Base-by-base conservation (phyloP, 2,113 vertebrate genomes). In the Andinoacara biseriatus region DNA sequence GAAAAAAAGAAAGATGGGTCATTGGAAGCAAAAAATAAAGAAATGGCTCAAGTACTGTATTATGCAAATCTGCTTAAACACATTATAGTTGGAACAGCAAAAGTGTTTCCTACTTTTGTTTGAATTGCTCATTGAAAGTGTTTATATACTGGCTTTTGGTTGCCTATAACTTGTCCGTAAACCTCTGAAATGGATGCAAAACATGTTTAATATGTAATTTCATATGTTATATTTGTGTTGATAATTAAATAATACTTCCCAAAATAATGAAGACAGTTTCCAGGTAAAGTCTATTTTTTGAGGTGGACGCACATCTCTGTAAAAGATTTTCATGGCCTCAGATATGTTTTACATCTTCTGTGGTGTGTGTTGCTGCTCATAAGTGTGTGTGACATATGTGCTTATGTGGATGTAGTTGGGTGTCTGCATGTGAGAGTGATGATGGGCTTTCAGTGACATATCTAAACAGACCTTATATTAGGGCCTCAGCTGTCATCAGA, bases 391-490 rank as follows among this genome's bases (percentile, higher is more conserved):
- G 52, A 54, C 40, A 24, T 43, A 4, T 74, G 58, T 40, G n/a
- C 38, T 17, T 31, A 26, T 61, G 46, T 43, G 10, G 57, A 6
- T 60, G 4, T 59, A 13, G 31, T n/a, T 74, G 18, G 58, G 58
- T 67, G 13, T 77, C 29, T 26, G 22, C 29, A 18, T 29, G 57
- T 24, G n/a, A 74, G 65, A 82, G 10, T 22, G 72, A 78, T 83
- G 81, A 85, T 60, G 56, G 17, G 35, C 78, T 75, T 69, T 76
- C 3, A 10, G 10, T 80, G 86, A 88, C 82, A 63, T 89, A 81
- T 90, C 17, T 62, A 88, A 87, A 78, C 89, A 79, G 35, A 61
- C 20, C 29, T 82, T 61, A 87, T 78, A 78, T 85, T 58, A 57
- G n/a, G 61, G 80, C 40, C 72, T 84, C 84, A 57, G 75, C 74